A percentile compares a stretch with the other conserved stretches of the same genome.
phyloP scores from a whole-genome alignment of 2,113 vertebrate genomes.

The Pseudopodoces humilis region DNA sequence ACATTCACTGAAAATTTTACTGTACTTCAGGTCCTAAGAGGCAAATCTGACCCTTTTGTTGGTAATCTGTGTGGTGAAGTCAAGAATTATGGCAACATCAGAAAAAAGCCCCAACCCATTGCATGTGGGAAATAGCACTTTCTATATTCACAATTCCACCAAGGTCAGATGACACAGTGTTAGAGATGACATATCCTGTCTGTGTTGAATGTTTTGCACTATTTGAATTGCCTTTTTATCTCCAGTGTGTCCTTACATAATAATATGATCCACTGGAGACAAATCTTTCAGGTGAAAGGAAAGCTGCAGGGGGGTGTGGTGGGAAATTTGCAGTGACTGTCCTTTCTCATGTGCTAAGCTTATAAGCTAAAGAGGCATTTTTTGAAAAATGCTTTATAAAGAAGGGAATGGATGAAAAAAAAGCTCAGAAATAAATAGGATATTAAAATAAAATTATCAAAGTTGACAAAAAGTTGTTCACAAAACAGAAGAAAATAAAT shows the following conservation, averaged over 20 bases:
- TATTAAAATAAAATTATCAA: neutral
- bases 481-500: neutral
- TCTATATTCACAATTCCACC: neutral
- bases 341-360: neutral
- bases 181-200: neutral
- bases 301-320: neutral
- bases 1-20: neutral
- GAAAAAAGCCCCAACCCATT: neutral
- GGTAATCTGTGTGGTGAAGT: neutral
- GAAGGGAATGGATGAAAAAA: neutral
- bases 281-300: neutral
- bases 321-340: neutral
- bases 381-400: neutral
- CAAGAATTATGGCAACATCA: neutral
- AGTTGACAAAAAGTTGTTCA: neutral
- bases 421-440: neutral
- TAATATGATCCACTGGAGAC: neutral
- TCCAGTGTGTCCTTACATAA: neutral
- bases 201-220: neutral
- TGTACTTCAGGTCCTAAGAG: neutral
- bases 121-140: neutral
- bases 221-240: neutral
- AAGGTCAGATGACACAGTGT: neutral
- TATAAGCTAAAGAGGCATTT: neutral
- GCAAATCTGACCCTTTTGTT: neutral